A percentile compares a stretch with the other conserved stretches of the same genome.
These are phyloP conservation scores for Apodemia arnacis DNA, from an alignment of 2,888 invertebrate genomes.

Conservation along the genomic window DNA sequence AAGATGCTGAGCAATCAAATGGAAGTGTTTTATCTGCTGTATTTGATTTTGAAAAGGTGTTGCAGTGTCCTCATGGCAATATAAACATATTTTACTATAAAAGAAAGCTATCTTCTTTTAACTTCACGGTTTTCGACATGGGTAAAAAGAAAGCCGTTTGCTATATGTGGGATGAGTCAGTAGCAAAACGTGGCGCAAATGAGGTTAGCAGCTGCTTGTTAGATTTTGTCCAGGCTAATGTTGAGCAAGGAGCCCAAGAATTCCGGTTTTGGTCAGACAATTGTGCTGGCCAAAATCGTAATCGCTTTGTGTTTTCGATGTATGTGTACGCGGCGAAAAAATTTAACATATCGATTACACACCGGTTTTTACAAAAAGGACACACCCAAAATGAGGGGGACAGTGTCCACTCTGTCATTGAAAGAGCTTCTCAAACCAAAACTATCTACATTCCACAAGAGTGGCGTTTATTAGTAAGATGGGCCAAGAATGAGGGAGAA, in stretches of 20 bases:
- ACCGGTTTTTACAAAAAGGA: constrained; percentile 58
- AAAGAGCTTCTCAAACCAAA: constrained; percentile 36
- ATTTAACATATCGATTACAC: constrained; percentile 42
- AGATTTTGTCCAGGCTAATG: constrained; percentile 33
- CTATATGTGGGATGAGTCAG: constrained; percentile 59
- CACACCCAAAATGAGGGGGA: constrained; percentile 59
- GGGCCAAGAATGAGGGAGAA: constrained; percentile 67
- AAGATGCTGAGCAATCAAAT: constrained; percentile 26
- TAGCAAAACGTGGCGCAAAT: constrained; percentile 51
- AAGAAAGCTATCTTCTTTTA: constrained; percentile 35
- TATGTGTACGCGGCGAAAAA: constrained; percentile 47
- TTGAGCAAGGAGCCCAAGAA: constrained; percentile 39
- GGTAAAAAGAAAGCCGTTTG: constrained; percentile 39
- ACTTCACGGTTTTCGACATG: constrained; percentile 47
- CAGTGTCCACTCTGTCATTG: constrained; percentile 50
- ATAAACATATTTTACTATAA: constrained; percentile 43
- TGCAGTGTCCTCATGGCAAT: constrained; percentile 29
- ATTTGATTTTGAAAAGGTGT: constrained; percentile 29
- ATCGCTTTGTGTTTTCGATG: constrained; percentile 52
- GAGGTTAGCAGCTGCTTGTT: constrained; percentile 57
- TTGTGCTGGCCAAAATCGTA: constrained; percentile 43
- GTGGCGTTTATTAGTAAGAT: constrained; percentile 39
- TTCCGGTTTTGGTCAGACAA: constrained; percentile 55
- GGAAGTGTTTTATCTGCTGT: constrained; percentile 6
- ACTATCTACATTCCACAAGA: constrained; percentile 42